phyloP scores from a whole-genome alignment of 2,797 vertebrate genomes.

The Pitangus sulphuratus region DNA sequence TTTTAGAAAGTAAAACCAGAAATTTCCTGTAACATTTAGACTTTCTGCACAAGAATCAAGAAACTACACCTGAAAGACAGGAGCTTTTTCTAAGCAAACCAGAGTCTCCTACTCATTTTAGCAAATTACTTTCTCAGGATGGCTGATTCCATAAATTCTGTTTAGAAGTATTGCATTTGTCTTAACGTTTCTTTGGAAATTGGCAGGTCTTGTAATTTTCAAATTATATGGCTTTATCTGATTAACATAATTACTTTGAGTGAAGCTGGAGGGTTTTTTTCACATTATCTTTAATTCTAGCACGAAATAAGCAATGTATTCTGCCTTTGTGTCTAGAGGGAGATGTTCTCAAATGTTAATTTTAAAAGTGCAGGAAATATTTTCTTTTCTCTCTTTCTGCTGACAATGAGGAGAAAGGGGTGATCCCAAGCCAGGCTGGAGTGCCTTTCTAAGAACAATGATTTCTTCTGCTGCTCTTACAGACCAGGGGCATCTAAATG shows the following conservation, averaged over 20 bases:
- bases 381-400: neutral
- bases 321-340: neutral
- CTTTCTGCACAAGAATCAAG: neutral
- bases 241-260: neutral
- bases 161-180: neutral
- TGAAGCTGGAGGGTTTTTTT: neutral
- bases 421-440: neutral
- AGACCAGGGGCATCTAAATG: neutral
- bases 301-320: neutral
- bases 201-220: neutral
- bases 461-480: neutral
- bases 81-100: neutral
- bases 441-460: neutral
- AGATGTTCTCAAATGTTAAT: neutral
- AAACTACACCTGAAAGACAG: neutral
- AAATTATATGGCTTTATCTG: neutral
- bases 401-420: neutral
- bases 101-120: neutral
- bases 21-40: neutral
- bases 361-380: neutral
- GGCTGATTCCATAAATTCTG: neutral
- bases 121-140: neutral
- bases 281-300: neutral
- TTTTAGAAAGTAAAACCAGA: neutral
- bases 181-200: neutral